Base-by-base conservation (phyloP, 2,113 vertebrate genomes). In the Boleophthalmus pectinirostris region DNA sequence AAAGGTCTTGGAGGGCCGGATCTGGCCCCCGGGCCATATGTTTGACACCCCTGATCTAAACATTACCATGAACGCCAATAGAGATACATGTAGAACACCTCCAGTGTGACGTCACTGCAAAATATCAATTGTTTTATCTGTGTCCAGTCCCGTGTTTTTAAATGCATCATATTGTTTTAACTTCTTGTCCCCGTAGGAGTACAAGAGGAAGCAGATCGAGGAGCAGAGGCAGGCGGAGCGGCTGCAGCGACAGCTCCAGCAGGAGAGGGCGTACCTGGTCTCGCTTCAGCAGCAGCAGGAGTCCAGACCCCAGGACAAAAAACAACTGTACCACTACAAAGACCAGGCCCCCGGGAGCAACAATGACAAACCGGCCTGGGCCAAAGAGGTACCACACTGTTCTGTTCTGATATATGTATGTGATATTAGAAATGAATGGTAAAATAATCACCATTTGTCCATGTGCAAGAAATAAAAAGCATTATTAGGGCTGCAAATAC, bases 191-290 rank as follows among this genome's bases (percentile, higher is more conserved):
- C 14, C 61, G 21, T 70, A 99, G 98, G 98, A 99, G 83, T 99
- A 99, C 80, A 99, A 99, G 87, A 94, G 98, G 75, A 99, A 99
- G 91, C 98, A 99, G 87, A 85, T 98, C 71, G 98, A 99, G 93
- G 98, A 99, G 90, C 98, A 99, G 92, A 91, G 97, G 68, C 98
- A 99, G 91, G 98, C 97, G 0, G 97, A 99, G 92, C 93, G 98
- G 47, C 93, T 99, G 70, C 98, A 99, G 92, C 91, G 98, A 78
- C 97, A 99, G 88, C 92, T 99, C 35, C 97, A 99, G 90, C 98
- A 99, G 87, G 98, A 99, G 80, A 74, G 97, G 18, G 97, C 98
- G 47, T 98, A 97, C 82, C 92, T 99, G 88, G 97, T 98, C 35
- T 99, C 98, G 4, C 94, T 98, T 74, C 94, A 96, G 87, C 95